Percentiles rank a stretch among this genome's conserved stretches.
Evolutionary conservation across 64 coral and sea anemone species (phyloP).

Genomic region (Pocillopora damicornis): DNA sequence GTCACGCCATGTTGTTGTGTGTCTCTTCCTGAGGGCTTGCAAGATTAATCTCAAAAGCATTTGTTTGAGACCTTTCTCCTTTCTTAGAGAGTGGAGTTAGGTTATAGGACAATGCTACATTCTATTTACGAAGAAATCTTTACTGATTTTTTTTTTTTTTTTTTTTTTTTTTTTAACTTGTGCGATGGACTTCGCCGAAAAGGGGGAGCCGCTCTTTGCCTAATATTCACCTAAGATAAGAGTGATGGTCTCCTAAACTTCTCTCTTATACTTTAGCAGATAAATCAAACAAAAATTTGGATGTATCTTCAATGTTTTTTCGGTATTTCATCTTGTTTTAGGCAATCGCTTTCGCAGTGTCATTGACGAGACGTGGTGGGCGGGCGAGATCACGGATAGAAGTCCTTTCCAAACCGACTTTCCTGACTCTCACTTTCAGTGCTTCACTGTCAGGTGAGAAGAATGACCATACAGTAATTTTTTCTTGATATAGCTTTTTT

Average conservation of each 20-base stretch:
- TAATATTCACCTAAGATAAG: too few relatives aligned
- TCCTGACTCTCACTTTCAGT: constrained; percentile 79
- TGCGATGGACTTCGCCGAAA: too few relatives aligned
- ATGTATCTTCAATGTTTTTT: not conserved
- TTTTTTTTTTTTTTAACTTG: too few relatives aligned
- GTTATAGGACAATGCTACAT: constrained; percentile 25
- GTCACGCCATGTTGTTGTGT: constrained; percentile 20
- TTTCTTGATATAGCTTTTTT: not conserved
- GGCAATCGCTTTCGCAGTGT: constrained; percentile 94
- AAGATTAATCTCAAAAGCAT: constrained; percentile 10
- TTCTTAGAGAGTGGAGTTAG: not conserved
- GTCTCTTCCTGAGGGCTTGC: constrained; percentile 42
- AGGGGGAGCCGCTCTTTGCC: too few relatives aligned
- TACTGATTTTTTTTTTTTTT: too few relatives aligned
- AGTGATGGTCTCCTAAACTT: too few relatives aligned
- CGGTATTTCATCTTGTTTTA: not conserved
- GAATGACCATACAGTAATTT: not conserved
- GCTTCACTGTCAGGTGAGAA: constrained; percentile 86
- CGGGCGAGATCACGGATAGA: constrained; percentile 80
- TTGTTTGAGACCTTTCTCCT: constrained; percentile 29
- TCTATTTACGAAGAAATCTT: too few relatives aligned
- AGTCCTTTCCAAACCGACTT: constrained; percentile 83
- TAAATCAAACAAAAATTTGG: too few relatives aligned
- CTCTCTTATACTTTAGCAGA: too few relatives aligned
- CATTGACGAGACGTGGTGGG: constrained; percentile 97